These are phyloP conservation scores for Contarinia nasturtii DNA, from an alignment of 1,140 invertebrate species.

Conservation along the genomic window DNA sequence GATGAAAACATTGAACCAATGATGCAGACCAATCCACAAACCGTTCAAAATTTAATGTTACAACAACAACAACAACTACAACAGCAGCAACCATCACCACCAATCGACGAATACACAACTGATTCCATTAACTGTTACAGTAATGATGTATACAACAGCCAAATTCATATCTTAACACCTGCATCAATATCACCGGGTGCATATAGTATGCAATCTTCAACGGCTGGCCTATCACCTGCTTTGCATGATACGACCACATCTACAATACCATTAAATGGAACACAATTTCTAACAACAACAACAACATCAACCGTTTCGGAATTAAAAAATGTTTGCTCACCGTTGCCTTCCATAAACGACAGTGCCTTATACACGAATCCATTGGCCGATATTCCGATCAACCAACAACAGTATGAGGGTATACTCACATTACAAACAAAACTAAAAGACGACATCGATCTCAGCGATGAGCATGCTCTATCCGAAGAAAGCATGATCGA, in stretches of 20 bases:
- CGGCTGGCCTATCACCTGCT: constrained; percentile 2
- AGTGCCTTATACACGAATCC: constrained; percentile 5
- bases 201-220: constrained; percentile 19
- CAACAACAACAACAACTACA: constrained; percentile 10
- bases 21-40: constrained; percentile 13
- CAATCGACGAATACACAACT: not conserved
- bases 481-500: constrained; percentile 25
- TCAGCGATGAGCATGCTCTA: constrained; percentile 18
- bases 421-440: constrained; percentile 9
- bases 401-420: not conserved
- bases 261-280: not conserved
- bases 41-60: constrained; percentile 9
- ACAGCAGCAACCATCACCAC: not conserved
- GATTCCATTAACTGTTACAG: not conserved
- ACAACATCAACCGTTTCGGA: constrained; percentile 5
- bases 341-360: too few species aligned
- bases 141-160: not conserved
- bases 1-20: constrained; percentile 19
- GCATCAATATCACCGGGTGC: constrained; percentile 15
- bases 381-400: not conserved
- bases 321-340: not conserved
- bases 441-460: constrained; percentile 12
- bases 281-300: too few species aligned
- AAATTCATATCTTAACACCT: not conserved
- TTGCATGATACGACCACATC: not conserved